These are phyloP conservation scores for Octodon degus DNA, from an alignment of 2,113 vertebrate species.

Conservation along the genomic window DNA sequence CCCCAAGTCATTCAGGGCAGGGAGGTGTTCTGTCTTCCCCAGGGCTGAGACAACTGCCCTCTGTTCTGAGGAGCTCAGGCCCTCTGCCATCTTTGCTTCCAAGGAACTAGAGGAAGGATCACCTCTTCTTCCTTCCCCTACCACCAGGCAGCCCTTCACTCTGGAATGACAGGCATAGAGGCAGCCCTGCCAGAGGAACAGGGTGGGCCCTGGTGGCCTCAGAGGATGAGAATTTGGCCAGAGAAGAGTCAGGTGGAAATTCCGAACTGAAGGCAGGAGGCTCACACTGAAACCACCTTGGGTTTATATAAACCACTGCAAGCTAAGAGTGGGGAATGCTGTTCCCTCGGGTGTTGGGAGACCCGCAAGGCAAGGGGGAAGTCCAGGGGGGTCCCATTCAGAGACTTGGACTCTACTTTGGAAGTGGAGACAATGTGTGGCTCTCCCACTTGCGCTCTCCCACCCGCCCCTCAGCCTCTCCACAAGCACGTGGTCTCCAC, in stretches of 20 bases:
- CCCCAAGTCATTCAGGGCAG: background rate
- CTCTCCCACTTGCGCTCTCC: background rate
- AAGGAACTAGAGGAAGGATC: background rate
- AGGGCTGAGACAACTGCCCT: background rate
- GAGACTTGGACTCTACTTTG: background rate
- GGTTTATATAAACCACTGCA: background rate
- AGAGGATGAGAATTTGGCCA: background rate
- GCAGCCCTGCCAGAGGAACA: background rate
- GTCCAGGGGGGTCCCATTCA: background rate
- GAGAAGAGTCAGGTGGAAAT: background rate
- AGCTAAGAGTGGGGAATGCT: background rate
- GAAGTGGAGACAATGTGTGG: background rate
- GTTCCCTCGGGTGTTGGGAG: background rate
- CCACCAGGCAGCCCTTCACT: background rate
- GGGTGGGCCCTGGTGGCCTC: background rate
- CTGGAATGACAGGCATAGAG: background rate
- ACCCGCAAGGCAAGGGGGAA: background rate
- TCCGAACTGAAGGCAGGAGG: background rate
- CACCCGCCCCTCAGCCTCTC: no score
- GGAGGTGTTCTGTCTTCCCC: background rate
- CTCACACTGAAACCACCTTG: background rate
- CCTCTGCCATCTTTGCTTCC: background rate
- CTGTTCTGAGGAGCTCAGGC: background rate
- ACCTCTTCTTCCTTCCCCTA: background rate
- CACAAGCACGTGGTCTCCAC: conserved; percentile 22